These are phyloP conservation scores for Siniperca chuatsi DNA, from an alignment of 2,113 vertebrate genomes.

Conservation along the genomic window DNA sequence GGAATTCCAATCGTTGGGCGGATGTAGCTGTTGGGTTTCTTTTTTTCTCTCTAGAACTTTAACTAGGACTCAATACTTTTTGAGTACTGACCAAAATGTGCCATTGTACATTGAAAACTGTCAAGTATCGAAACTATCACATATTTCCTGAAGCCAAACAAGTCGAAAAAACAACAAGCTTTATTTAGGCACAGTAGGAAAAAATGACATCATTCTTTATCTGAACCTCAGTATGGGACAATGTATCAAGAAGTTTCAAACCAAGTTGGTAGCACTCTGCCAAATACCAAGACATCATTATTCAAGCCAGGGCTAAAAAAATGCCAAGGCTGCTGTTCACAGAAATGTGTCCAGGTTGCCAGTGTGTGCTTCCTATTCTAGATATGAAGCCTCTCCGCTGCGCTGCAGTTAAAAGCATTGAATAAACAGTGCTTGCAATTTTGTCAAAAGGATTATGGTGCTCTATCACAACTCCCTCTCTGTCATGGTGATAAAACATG, in stretches of 20 bases:
- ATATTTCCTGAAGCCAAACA: slow-evolving; percentile 13
- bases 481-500: slow-evolving; percentile 78
- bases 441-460: slow-evolving; percentile 75
- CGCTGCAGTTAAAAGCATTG: slow-evolving; percentile 52
- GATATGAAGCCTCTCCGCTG: slow-evolving; percentile 47
- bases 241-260: slow-evolving; percentile 1
- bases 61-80: background rate
- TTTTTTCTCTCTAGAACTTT: background rate
- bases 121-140: background rate
- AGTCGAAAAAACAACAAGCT: background rate
- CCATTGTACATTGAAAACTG: background rate
- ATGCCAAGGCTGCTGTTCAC: slow-evolving; percentile 29
- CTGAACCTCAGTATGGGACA: background rate
- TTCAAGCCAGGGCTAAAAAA: background rate
- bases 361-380: slow-evolving; percentile 26
- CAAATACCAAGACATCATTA: slow-evolving; percentile 16
- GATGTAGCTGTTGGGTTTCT: background rate
- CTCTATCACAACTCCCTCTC: slow-evolving; percentile 71
- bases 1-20: background rate
- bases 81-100: background rate
- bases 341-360: slow-evolving; percentile 56
- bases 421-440: slow-evolving; percentile 77
- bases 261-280: slow-evolving; percentile 14
- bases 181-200: background rate
- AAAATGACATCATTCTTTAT: background rate